A percentile compares a stretch with the other conserved stretches of the same genome.
phyloP scores from a whole-genome alignment of 2,888 invertebrate genomes.

The Orchesella flavescens region DNA sequence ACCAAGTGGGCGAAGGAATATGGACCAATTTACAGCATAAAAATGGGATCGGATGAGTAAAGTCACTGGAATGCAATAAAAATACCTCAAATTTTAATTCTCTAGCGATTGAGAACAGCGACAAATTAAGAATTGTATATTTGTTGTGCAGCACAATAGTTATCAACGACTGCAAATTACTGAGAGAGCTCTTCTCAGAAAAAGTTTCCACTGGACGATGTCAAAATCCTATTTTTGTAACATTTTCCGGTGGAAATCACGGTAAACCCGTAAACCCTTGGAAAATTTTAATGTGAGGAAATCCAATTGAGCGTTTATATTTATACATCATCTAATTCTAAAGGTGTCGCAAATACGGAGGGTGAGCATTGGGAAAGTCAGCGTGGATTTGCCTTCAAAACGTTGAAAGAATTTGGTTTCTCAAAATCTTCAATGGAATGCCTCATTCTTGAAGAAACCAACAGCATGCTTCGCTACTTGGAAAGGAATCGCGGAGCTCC shows the following conservation, averaged over 20 bases:
- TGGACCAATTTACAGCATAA: slow-evolving; percentile 10
- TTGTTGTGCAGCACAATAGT: slow-evolving; percentile 35
- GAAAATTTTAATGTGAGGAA: too few species aligned
- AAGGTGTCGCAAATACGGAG: slow-evolving; percentile 50
- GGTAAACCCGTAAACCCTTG: too few species aligned
- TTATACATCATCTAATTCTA: too few species aligned
- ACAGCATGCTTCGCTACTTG: slow-evolving; percentile 1
- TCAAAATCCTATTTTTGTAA: slow-evolving; percentile 18
- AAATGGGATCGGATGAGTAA: slow-evolving; percentile 27
- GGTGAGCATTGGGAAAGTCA: slow-evolving; percentile 52
- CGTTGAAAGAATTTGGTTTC: slow-evolving; percentile 54
- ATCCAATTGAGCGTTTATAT: too few species aligned
- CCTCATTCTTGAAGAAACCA: slow-evolving; percentile 46
- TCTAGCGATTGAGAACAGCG: too few species aligned
- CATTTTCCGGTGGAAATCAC: slow-evolving; percentile 27
- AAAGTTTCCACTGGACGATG: slow-evolving; percentile 32
- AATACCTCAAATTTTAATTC: too few species aligned
- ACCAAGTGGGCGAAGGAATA: slow-evolving; percentile 21
- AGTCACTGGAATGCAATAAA: too few species aligned
- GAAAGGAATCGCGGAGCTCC: slow-evolving; percentile 45
- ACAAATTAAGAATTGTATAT: too few species aligned
- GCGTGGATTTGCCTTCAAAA: slow-evolving; percentile 51
- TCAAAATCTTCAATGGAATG: slow-evolving; percentile 47
- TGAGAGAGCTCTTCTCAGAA: slow-evolving; percentile 36
- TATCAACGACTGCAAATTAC: slow-evolving; percentile 37